phyloP scores from a whole-genome alignment of 2,113 vertebrate species.

The Menura novaehollandiae region DNA sequence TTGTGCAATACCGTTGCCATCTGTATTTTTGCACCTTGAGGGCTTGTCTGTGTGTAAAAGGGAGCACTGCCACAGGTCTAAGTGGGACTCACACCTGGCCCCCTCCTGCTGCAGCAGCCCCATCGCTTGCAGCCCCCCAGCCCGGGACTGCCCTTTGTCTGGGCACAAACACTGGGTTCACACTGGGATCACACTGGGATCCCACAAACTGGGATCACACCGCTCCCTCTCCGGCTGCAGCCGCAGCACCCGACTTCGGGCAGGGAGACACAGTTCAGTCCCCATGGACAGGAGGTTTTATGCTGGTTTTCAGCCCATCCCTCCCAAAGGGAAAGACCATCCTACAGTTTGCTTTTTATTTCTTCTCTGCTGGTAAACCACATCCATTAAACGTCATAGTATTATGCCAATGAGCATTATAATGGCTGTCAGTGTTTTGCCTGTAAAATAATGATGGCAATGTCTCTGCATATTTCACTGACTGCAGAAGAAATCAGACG shows the following conservation, averaged over 20 bases:
- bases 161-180: fast-evolving
- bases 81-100: neutral
- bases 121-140: fast-evolving
- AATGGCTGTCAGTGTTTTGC: neutral
- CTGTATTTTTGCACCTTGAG: neutral
- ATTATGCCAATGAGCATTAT: neutral
- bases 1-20: neutral
- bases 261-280: too few species aligned
- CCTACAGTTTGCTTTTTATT: neutral
- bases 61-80: neutral
- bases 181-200: neutral
- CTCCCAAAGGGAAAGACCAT: neutral
- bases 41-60: neutral
- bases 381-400: neutral
- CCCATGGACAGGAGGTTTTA: neutral
- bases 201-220: neutral
- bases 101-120: neutral
- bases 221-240: neutral
- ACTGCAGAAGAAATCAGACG: neutral
- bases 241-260: fast-evolving
- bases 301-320: neutral
- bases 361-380: neutral
- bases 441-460: neutral
- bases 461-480: neutral
- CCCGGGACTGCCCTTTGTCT: neutral